Percentiles rank a stretch among this genome's conserved stretches.
Evolutionary conservation across 2,797 vertebrate species (phyloP).

Genomic region (Megaceryle alcyon): DNA sequence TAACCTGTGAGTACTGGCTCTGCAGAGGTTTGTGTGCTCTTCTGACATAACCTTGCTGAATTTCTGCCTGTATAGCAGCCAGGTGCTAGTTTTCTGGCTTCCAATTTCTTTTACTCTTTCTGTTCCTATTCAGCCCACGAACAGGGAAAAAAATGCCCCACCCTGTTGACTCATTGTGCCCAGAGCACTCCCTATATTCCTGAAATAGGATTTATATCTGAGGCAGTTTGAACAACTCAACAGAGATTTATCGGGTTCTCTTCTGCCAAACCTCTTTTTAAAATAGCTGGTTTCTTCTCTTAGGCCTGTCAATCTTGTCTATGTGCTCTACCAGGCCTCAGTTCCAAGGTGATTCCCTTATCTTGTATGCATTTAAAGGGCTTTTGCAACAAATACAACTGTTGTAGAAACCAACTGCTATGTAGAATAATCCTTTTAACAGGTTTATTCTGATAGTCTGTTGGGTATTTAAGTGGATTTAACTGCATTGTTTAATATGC

Average conservation of each 20-base stretch:
- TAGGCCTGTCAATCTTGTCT: background rate
- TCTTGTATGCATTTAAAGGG: background rate
- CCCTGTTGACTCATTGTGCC: slow-evolving; percentile 62
- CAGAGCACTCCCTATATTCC: slow-evolving; percentile 42
- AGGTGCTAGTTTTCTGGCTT: slow-evolving; percentile 47
- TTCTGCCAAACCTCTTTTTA: background rate
- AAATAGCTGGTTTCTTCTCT: slow-evolving; percentile 11
- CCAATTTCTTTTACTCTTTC: slow-evolving; percentile 18
- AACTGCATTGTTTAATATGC: background rate
- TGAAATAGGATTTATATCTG: slow-evolving; percentile 43
- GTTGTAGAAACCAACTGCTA: background rate
- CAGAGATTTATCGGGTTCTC: slow-evolving; percentile 7
- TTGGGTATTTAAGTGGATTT: slow-evolving; percentile 52
- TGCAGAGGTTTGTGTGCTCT: background rate
- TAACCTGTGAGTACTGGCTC: background rate
- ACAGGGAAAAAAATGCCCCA: slow-evolving; percentile 46
- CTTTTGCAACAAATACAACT: slow-evolving; percentile 30
- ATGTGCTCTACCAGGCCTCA: background rate
- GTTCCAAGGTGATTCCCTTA: slow-evolving; percentile 2
- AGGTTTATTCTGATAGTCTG: background rate
- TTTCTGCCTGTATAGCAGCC: slow-evolving; percentile 23
- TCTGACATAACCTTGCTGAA: background rate
- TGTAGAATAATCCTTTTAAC: slow-evolving; percentile 49
- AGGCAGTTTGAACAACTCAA: background rate
- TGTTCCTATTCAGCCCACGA: slow-evolving; percentile 33